Base-by-base conservation (phyloP, 2,797 vertebrate genomes). In the Hoplostethus mediterraneus region DNA sequence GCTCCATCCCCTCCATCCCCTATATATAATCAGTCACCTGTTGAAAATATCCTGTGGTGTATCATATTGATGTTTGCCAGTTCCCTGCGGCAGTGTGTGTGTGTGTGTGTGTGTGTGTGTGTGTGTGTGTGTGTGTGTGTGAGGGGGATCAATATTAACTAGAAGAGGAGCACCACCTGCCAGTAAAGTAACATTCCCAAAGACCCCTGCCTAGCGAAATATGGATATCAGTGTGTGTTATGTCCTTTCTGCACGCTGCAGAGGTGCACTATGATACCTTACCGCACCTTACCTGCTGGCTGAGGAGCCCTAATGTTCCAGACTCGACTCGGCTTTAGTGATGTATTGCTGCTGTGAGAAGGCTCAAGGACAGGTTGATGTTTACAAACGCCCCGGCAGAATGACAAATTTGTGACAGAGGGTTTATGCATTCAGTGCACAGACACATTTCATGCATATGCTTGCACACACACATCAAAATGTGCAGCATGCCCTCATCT, bases 361-460 rank as follows among this genome's bases (percentile, higher is more conserved):
- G 33, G 53, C 69, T 84, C 73, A 80, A 80, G 71, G 80, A 83
- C 73, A 48, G 57, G 17, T 55, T 47, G 71, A 76, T 36, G 25
- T 25, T 80, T 65, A 76, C 70, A 17, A 14, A 52, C 42, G 63
- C 68, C 75, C 75, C 63, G 45, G 44, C 38, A 40, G 38, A 40
- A 10, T 40, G 38, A 40, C 38, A 40, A 40, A 40, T 59, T 45
- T 47, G 11, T 3, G 9, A 7, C 38, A 40, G 38, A 0, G 38
- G 38, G 38, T 53, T 13, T 21, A 40, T 40, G 7, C 45, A 55
- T 68, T n/a, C 10, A 52, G 60, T 33, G 51, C 40, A 16, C 53
- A 61, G 16, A 33, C 55, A 38, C 33, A 36, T 49, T 1, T 5
- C 38, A 40, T 9, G 38, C 54, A 54, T n/a, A 42, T 4, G 11